Evolutionary conservation across 2,113 vertebrate genomes (phyloP).

Genomic region (Orientallactaga bullata): DNA sequence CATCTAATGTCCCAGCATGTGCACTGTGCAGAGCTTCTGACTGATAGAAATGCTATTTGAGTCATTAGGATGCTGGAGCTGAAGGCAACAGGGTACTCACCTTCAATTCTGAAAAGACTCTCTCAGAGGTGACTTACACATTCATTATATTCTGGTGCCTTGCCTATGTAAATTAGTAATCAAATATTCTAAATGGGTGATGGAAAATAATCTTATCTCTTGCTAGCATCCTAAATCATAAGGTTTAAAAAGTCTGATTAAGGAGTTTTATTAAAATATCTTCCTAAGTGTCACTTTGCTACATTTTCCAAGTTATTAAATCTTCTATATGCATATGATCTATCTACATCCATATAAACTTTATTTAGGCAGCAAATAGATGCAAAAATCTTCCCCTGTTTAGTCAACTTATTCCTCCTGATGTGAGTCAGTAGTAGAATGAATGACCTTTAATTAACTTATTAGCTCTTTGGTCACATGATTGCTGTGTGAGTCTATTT

Average conservation of each 20-base stretch:
- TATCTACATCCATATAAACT: constrained; percentile 51
- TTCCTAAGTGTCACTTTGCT: constrained; percentile 66
- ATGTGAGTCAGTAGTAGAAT: constrained; percentile 82
- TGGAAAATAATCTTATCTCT: constrained; percentile 84
- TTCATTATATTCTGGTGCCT: constrained; percentile 85
- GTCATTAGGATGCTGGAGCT: constrained; percentile 76
- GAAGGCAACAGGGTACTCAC: constrained; percentile 70
- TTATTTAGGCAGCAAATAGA: constrained; percentile 71
- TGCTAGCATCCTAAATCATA: constrained; percentile 77
- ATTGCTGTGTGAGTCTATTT: constrained; percentile 82
- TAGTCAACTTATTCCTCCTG: constrained; percentile 80
- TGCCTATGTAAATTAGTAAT: constrained; percentile 88
- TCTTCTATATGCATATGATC: constrained; percentile 60
- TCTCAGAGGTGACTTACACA: constrained; percentile 84
- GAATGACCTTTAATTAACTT: constrained; percentile 86
- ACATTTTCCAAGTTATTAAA: constrained; percentile 72
- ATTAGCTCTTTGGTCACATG: constrained; percentile 83
- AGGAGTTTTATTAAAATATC: constrained; percentile 75
- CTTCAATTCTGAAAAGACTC: constrained; percentile 82
- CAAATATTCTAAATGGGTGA: constrained; percentile 87
- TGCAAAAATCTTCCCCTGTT: constrained; percentile 80
- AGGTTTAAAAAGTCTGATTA: constrained; percentile 71
- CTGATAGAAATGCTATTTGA: constrained; percentile 77
- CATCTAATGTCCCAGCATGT: constrained; percentile 66
- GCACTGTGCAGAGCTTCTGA: constrained; percentile 77